Percentiles rank a stretch among this genome's conserved stretches.
phyloP scores from a whole-genome alignment of 2,888 invertebrate species.

The Syrphus vitripennis region DNA sequence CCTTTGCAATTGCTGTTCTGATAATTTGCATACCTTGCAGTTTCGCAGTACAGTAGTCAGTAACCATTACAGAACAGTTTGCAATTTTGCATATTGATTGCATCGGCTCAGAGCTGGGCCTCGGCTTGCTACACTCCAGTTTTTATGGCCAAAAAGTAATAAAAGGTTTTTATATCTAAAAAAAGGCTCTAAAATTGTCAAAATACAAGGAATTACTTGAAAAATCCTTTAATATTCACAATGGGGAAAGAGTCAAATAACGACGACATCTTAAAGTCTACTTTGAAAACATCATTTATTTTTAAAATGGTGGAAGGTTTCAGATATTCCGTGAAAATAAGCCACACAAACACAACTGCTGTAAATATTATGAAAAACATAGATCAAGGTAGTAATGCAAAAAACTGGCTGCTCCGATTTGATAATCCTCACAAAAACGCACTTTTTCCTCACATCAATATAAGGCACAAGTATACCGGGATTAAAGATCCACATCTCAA shows the following conservation, averaged over 20 bases:
- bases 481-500: neutral
- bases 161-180: too few relatives aligned
- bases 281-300: neutral
- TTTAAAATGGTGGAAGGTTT: slow-evolving; percentile 3
- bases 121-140: too few relatives aligned
- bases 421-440: neutral
- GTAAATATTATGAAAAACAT: neutral
- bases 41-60: too few relatives aligned
- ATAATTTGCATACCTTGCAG: too few relatives aligned
- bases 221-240: neutral
- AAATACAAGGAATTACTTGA: too few relatives aligned
- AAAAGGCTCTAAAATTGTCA: too few relatives aligned
- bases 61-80: too few relatives aligned
- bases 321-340: neutral
- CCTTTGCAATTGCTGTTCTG: too few relatives aligned
- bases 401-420: neutral
- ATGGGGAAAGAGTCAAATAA: neutral
- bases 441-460: neutral
- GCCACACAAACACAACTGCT: neutral
- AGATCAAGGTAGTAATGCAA: neutral
- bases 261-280: neutral
- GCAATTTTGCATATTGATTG: too few relatives aligned
- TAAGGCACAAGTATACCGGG: neutral
- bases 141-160: too few relatives aligned
- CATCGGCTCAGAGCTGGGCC: too few relatives aligned